Base-by-base conservation (phyloP, 2,888 invertebrate genomes). In the Ormyrus labotus region DNA sequence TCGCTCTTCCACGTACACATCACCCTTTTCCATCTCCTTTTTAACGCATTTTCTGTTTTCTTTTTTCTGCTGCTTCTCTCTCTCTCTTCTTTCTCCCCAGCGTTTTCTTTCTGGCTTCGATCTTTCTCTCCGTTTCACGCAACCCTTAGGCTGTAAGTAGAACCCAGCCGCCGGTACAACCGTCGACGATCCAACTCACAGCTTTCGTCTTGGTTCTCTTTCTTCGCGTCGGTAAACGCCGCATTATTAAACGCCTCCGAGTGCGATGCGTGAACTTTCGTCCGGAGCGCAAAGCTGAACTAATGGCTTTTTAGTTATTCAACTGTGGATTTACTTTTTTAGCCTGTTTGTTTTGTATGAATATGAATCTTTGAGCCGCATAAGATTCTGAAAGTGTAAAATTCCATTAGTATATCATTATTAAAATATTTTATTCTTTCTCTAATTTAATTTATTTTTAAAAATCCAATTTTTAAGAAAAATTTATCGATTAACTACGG, bases 161-260 rank as follows among this genome's bases (percentile, higher is more conserved):
- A 79, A 72, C 69, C 79, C 70, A 67, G 63, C 81, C 63, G 71
- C 80, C 63, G 74, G 80, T 80, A 80, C 77, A 80, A 81, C 81
- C 70, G 84, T 84, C 85, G 81, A 83, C 85, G 83, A 85, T 86
- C 84, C 83, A 83, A 85, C 84, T 84, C 81, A 78, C 79, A 83
- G 83, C 86, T 86, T 87, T 86, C 82, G 82, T 81, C 83, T 83
- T 73, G 71, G 53, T 78, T 81, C 82, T 80, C 83, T 75, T 82
- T 72, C 78, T 75, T 69, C 67, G 69, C 34, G 3, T 51, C 60
- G 7, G 53, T 76, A 64, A 80, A 75, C 60, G 67, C 45, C 50
- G n/a, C 13, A 68, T 72, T 76, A 61, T 67, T 72, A 73, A 73
- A 81, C 34, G 69, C 67, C 9, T 51, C 45, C 13, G 51, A 19